These are phyloP conservation scores for Noctilio leporinus DNA, from an alignment of 2,113 vertebrate species.

Conservation along the genomic window DNA sequence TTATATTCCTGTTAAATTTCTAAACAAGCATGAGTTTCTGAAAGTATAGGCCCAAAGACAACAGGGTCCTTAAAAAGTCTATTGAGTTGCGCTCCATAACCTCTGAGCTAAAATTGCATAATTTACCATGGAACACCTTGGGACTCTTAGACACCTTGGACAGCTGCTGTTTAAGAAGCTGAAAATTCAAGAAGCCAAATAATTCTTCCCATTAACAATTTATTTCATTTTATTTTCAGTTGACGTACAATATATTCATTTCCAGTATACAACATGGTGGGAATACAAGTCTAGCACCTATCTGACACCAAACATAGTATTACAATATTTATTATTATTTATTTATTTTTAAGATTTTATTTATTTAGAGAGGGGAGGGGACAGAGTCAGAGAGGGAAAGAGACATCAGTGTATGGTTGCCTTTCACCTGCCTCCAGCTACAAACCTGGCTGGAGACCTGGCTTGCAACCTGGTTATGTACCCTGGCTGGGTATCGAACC, in stretches of 20 bases:
- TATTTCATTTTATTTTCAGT: neutral
- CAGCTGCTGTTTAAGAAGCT: neutral
- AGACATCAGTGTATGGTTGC: too few relatives aligned
- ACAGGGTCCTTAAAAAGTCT: fast-evolving
- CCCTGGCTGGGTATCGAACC: too few relatives aligned
- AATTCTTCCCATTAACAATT: neutral
- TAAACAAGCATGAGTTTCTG: neutral
- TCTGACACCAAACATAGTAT: neutral
- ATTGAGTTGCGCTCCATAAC: neutral
- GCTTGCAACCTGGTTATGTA: too few relatives aligned
- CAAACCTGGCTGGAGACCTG: too few relatives aligned
- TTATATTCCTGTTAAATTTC: neutral
- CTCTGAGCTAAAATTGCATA: neutral
- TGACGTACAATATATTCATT: neutral
- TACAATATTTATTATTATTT: neutral
- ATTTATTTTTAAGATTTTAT: too few relatives aligned
- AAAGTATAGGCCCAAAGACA: neutral
- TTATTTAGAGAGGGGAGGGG: too few relatives aligned
- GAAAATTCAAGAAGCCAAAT: neutral
- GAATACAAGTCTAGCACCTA: neutral
- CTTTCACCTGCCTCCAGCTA: too few relatives aligned
- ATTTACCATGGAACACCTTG: neutral
- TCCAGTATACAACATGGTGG: neutral
- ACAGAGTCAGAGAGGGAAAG: too few relatives aligned
- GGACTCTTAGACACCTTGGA: neutral